Base-by-base conservation (phyloP, 2,888 invertebrate species). In the Crossocerus cetratus region DNA sequence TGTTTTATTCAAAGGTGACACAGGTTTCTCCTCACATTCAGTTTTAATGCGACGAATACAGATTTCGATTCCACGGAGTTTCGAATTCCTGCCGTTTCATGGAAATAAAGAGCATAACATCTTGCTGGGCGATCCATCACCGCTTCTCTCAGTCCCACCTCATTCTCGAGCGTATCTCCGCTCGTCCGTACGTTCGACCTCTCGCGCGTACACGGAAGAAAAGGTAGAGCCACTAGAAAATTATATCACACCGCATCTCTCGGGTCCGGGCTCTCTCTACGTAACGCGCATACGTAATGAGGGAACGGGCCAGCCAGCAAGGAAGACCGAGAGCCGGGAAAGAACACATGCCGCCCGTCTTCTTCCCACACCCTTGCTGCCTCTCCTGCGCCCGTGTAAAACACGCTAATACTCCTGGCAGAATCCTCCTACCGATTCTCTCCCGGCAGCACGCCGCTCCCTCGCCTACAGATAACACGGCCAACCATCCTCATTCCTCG, bases 201-300 rank as follows among this genome's bases (percentile, higher is more conserved):
- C 56, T 23, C 63, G 53, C 64, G 56, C 64, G 32, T 55, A 69
- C 56, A 58, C 63, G 70, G 77, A 77, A 77, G 80, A 79, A 80
- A 73, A 73, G 67, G 57, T 76, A 76, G 74, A 32, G 11, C 69
- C 80, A 78, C 76, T 80, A 81, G 85, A 85, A 87, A 88, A 87
- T 85, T 83, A 84, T 87, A 86, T 87, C 86, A 84, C 84, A 82
- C 78, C 72, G 83, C 81, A 87, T 86, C 83, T 85, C 81, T 76
- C 70, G 77, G 77, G 59, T 77, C 73, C 65, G 77, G 77, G 59
- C 78, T 73, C 65, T 67, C 65, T 72, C 73, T 85, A 86, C 86
- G 85, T 84, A 83, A 83, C 79, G 75, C 79, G 86, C 84, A 88
- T 88, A 87, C 86, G 76, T 86, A 85, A 88, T 84, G 85, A 87